A percentile compares a stretch with the other conserved stretches of the same genome.
Evolutionary conservation across 2,888 invertebrate species (phyloP).

Genomic region (Drosophila maculinotata): DNA sequence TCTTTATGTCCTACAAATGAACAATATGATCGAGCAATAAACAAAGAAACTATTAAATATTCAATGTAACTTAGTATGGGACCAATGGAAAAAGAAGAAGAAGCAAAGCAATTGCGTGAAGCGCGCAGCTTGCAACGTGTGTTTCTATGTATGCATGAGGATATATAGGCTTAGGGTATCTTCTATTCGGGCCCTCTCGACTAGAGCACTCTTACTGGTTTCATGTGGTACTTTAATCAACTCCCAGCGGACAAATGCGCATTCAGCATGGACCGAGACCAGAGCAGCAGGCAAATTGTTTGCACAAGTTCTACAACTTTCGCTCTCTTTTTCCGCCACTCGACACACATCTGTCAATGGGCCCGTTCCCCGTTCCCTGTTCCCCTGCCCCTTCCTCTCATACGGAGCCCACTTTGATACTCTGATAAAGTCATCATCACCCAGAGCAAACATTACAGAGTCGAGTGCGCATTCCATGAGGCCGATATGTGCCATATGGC

Average conservation of each 20-base stretch:
- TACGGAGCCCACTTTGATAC: constrained; percentile 10
- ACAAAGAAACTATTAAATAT: too few relatives aligned
- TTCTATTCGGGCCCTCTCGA: too few relatives aligned
- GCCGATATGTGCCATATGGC: constrained; percentile 49
- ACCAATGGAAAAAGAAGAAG: too few relatives aligned
- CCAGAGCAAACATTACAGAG: constrained; percentile 45
- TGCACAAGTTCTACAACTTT: constrained; percentile 62
- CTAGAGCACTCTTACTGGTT: constrained; percentile 1
- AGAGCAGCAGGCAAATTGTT: constrained; percentile 48
- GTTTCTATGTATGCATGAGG: too few relatives aligned
- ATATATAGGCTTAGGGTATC: too few relatives aligned
- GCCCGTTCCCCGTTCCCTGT: too few relatives aligned
- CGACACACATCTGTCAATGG: constrained; percentile 57
- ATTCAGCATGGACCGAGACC: constrained; percentile 11
- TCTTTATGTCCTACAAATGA: too few relatives aligned
- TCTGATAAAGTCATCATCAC: constrained; percentile 42
- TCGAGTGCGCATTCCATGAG: constrained; percentile 37
- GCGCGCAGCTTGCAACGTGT: too few relatives aligned
- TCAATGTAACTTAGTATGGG: too few relatives aligned
- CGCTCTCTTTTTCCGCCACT: constrained; percentile 61
- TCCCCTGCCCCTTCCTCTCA: too few relatives aligned
- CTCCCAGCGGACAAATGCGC: constrained; percentile 31
- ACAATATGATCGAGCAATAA: too few relatives aligned
- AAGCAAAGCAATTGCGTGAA: too few relatives aligned
- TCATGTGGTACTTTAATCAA: constrained; percentile 27